Conservation (phyloP, 1,140 invertebrate species). For the Rhagoletis pomonella region DNA sequence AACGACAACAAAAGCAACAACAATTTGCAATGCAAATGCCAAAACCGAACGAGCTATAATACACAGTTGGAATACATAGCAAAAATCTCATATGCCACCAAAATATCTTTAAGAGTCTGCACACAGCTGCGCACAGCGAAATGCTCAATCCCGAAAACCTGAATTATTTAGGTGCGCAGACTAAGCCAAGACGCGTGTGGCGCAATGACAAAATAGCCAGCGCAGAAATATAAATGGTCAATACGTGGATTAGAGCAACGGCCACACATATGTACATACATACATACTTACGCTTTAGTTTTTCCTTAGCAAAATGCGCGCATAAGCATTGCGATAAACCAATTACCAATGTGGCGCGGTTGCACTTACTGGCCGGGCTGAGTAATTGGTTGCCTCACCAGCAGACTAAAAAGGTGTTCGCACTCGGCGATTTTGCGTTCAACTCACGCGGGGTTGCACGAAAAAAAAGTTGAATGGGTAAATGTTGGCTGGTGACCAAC, state of each 20-base stretch:
- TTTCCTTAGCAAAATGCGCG: not conserved
- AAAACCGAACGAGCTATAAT: not conserved
- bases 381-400: not conserved
- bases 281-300: not conserved
- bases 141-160: not conserved
- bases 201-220: slow-evolving; percentile 12
- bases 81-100: not conserved
- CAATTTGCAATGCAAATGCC: slow-evolving; percentile 36
- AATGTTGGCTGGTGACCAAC: too few relatives aligned
- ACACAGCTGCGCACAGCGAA: not conserved
- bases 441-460: too few relatives aligned
- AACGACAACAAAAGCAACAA: not conserved
- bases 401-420: not conserved
- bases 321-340: slow-evolving; percentile 19
- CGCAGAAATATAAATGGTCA: not conserved
- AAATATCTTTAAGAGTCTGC: not conserved
- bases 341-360: slow-evolving; percentile 17
- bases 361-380: not conserved
- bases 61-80: too few relatives aligned
- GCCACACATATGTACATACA: not conserved
- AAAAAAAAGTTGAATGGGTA: too few relatives aligned
- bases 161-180: not conserved
- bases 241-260: too few relatives aligned
- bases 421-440: too few relatives aligned
- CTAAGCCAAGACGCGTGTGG: not conserved